Base-by-base conservation (phyloP, 2,797 vertebrate genomes). In the Phyllotis vaccarum region DNA sequence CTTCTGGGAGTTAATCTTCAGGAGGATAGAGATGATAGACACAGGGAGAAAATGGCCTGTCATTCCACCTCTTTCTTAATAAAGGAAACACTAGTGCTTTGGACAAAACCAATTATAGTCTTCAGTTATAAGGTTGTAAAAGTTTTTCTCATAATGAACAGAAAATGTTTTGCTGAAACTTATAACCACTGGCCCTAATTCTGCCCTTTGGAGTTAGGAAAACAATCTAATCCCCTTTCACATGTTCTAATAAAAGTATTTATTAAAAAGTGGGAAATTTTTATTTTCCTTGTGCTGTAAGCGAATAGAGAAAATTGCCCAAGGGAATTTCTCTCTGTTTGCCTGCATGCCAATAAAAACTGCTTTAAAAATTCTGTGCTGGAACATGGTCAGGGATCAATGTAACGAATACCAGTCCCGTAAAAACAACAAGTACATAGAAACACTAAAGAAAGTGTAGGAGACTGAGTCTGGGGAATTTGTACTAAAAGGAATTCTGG, bases 261-360 rank as follows among this genome's bases (percentile, higher is more conserved):
- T 95, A 97, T 96, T 90, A 93, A 89, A 95, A 87, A 90, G 34
- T 27, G 22, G 31, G 34, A n/a, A 37, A 29, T 86, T 92, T 96
- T 96, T 96, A 86, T 91, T 97, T 97, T 96, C 31, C 66, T 97
- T 94, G 14, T 43, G 40, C 74, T 85, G 1, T 85, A 54, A 92
- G 68, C 56, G n/a, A 96, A 70, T 54, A 95, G 31, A 96, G 37
- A 96, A 96, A 81, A 94, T n/a, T 86, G 11, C 93, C 52, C 89
- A 22, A 40, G 87, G 60, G 95, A 96, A 95, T 90, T 95, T 22
- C 27, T 83, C 92, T 92, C 37, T 96, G n/a, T 74, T 97, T 96
- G 60, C 83, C 10, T 97, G 85, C 87, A 62, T 90, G 40, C 80
- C 86, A 85, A 93, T 78, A 96, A 60, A 66, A 95, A 91, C 49